phyloP scores from a whole-genome alignment of 2,113 vertebrate species.

The Nanorana parkeri region DNA sequence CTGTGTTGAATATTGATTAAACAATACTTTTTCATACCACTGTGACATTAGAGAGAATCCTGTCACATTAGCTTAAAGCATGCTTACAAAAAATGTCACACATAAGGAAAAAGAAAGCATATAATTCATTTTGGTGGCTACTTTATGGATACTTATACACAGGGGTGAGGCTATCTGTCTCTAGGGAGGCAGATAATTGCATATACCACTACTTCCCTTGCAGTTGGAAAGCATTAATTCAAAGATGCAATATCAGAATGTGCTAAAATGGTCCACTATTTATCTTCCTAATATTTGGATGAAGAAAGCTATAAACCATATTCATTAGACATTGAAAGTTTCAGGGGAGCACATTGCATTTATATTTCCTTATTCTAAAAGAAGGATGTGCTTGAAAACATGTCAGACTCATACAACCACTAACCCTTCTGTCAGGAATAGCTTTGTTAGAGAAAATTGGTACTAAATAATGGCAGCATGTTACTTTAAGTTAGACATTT shows the following conservation, averaged over 20 bases:
- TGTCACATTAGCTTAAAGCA: conserved; percentile 35
- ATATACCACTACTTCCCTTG: conserved; percentile 28
- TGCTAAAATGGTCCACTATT: conserved; percentile 5
- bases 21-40: conserved; percentile 42
- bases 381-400: conserved; percentile 23
- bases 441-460: background rate
- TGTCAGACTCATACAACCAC: conserved; percentile 5
- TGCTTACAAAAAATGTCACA: conserved; percentile 48
- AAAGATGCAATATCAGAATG: conserved; percentile 20
- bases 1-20: conserved; percentile 32
- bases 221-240: conserved; percentile 37
- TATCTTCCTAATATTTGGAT: conserved; percentile 34
- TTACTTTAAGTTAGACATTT: background rate
- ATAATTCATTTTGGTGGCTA: conserved; percentile 44
- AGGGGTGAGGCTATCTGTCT: conserved; percentile 34
- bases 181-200: conserved; percentile 40
- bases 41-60: conserved; percentile 32
- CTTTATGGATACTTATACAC: conserved; percentile 49
- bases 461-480: background rate
- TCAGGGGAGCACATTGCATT: conserved; percentile 18
- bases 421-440: background rate
- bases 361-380: conserved; percentile 30
- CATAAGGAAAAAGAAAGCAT: conserved; percentile 17
- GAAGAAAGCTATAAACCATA: conserved; percentile 32
- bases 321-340: conserved; percentile 31